A percentile compares a stretch with the other conserved stretches of the same genome.
Evolutionary conservation across 2,888 invertebrate species (phyloP).

Genomic region (Himalopsyche kuldschensis): DNA sequence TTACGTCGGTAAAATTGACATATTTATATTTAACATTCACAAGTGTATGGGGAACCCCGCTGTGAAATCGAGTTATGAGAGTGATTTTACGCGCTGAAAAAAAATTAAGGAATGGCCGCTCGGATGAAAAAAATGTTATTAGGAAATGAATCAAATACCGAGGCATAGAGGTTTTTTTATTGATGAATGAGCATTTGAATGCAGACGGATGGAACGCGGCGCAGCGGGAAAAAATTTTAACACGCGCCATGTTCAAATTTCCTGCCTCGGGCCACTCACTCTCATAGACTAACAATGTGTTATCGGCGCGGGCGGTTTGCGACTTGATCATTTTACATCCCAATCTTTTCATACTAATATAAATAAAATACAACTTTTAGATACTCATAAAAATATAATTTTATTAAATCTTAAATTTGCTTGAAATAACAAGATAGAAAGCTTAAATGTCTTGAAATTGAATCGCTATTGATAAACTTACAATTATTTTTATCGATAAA

Average conservation of each 20-base stretch:
- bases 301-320: neutral
- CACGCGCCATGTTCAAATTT: conserved; percentile 3
- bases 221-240: conserved; percentile 22
- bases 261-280: neutral
- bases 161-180: conserved; percentile 11
- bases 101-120: conserved; percentile 14
- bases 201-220: conserved; percentile 34
- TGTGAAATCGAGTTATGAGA: conserved; percentile 26
- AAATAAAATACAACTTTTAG: no score
- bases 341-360: no score
- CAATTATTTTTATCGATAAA: no score
- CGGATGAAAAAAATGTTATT: conserved; percentile 25
- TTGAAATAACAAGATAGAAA: no score
- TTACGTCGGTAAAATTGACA: neutral
- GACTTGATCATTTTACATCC: neutral
- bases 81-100: conserved; percentile 22
- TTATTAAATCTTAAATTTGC: no score
- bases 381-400: no score
- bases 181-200: conserved; percentile 34
- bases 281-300: neutral
- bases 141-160: conserved; percentile 32
- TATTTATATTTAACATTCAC: conserved; percentile 1
- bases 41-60: conserved; percentile 6
- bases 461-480: no score
- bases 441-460: no score